Percentiles rank a stretch among this genome's conserved stretches.
phyloP scores from a whole-genome alignment of 2,888 invertebrate species.

The Heliconius charithonia region DNA sequence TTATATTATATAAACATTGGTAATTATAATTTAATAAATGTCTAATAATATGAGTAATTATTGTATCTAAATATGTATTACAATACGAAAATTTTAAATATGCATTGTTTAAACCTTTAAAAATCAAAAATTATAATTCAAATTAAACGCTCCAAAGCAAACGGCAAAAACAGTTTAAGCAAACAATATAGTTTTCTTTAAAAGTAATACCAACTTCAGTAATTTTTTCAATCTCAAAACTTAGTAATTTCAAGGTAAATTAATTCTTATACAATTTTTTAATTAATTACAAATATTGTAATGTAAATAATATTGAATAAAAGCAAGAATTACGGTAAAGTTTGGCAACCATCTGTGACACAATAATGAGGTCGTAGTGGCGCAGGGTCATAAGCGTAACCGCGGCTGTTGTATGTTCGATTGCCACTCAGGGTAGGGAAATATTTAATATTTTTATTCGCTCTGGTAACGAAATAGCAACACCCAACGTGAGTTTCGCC shows the following conservation, averaged over 20 bases:
- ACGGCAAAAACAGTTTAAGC: neutral
- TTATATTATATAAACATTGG: too few species aligned
- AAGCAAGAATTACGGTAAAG: too few species aligned
- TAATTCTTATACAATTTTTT: slow-evolving; percentile 1
- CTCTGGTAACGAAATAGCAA: too few species aligned
- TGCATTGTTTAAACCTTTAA: neutral
- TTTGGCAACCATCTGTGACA: neutral
- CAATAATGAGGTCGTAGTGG: neutral
- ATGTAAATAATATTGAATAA: slow-evolving; percentile 17
- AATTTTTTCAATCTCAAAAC: neutral
- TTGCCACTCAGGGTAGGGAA: too few species aligned
- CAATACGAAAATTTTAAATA: too few species aligned
- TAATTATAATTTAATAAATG: too few species aligned
- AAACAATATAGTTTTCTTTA: neutral
- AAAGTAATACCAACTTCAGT: neutral
- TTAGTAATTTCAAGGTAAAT: neutral
- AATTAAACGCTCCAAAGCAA: neutral
- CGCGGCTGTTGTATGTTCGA: too few species aligned
- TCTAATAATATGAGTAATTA: too few species aligned
- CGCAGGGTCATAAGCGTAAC: too few species aligned
- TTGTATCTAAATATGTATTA: too few species aligned
- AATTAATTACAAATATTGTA: neutral
- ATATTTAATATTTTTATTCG: too few species aligned
- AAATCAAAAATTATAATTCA: neutral
- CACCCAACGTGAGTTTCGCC: too few species aligned